Evolutionary conservation across 2,888 invertebrate species (phyloP).

Genomic region (Aricia artaxerxes): DNA sequence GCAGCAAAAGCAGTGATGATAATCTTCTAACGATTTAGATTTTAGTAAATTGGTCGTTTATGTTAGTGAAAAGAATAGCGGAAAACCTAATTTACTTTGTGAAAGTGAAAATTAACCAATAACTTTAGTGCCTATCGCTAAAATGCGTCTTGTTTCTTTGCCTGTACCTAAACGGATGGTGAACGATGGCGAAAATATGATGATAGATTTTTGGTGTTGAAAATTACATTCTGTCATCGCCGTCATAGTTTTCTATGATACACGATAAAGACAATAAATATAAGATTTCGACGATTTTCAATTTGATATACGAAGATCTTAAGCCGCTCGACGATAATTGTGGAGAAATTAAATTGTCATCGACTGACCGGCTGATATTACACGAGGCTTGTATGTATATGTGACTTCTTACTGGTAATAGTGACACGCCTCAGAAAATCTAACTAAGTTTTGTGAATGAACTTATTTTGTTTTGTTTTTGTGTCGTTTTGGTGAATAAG

Average conservation of each 20-base stretch:
- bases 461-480: constrained; percentile 74
- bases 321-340: constrained; percentile 69
- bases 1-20: constrained; percentile 84
- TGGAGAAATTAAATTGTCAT: constrained; percentile 78
- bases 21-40: constrained; percentile 80
- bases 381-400: constrained; percentile 81
- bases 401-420: constrained; percentile 80
- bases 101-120: constrained; percentile 74
- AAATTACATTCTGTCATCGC: constrained; percentile 79
- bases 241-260: constrained; percentile 69
- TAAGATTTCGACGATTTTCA: constrained; percentile 68
- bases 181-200: constrained; percentile 81
- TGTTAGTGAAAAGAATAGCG: constrained; percentile 66
- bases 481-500: constrained; percentile 77
- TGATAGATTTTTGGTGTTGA: constrained; percentile 81
- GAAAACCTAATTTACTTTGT: constrained; percentile 69
- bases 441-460: constrained; percentile 76
- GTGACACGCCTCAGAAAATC: constrained; percentile 81
- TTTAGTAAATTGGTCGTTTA: constrained; percentile 79
- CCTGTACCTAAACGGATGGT: constrained; percentile 76
- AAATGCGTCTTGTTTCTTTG: constrained; percentile 78
- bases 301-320: constrained; percentile 64
- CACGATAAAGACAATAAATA: constrained; percentile 63
- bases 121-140: constrained; percentile 74
- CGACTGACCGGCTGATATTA: constrained; percentile 82